Conservation (phyloP, 2,113 vertebrate genomes). For the Muntiacus muntjak region DNA sequence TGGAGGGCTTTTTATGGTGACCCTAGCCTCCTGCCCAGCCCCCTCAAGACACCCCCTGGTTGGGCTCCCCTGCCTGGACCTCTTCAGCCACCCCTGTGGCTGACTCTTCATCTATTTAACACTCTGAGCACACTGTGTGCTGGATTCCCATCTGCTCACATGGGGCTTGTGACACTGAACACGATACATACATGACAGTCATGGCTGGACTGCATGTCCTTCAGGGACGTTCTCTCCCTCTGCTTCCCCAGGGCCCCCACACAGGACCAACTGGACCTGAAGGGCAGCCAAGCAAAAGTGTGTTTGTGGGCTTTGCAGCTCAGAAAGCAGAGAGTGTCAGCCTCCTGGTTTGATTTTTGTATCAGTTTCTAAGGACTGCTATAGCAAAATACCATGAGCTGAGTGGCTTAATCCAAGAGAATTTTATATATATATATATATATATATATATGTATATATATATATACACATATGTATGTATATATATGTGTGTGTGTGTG, state of each 20-base stretch:
- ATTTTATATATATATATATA: neutral
- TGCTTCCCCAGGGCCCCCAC: neutral
- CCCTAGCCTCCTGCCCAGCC: neutral
- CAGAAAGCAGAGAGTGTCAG: neutral
- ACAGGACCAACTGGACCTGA: neutral
- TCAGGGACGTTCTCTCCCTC: neutral
- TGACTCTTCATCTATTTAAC: neutral
- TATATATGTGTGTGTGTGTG: neutral
- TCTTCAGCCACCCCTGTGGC: neutral
- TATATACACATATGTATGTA: neutral
- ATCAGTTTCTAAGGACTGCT: neutral
- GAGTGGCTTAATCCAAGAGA: neutral
- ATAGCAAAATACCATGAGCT: neutral
- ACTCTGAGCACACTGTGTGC: neutral
- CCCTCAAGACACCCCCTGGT: fast-evolving
- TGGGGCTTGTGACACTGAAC: fast-evolving
- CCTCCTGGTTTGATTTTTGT: neutral
- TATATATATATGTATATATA: neutral
- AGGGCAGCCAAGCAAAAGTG: neutral
- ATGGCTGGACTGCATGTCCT: neutral
- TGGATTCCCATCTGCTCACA: neutral
- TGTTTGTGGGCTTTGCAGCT: too few relatives aligned
- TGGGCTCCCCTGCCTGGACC: fast-evolving
- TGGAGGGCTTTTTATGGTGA: neutral
- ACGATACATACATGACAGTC: fast-evolving